phyloP scores from a whole-genome alignment of 2,113 vertebrate genomes.

The Myotis yumanensis region DNA sequence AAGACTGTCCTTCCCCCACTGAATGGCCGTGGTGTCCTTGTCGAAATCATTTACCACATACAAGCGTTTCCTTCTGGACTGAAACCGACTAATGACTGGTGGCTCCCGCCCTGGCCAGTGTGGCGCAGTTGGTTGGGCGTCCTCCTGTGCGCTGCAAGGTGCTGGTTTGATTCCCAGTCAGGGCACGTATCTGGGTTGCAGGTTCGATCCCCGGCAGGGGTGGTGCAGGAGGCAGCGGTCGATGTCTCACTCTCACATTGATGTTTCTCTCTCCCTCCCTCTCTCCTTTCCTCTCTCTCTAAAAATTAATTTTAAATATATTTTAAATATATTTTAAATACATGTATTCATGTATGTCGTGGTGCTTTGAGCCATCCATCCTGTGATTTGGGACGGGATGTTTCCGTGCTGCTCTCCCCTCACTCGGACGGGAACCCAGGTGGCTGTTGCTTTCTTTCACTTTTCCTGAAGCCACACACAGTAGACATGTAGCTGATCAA shows the following conservation, averaged over 20 bases:
- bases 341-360: fast-evolving
- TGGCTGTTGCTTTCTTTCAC: not conserved
- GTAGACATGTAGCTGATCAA: not conserved
- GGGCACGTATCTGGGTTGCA: no score
- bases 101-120: no score
- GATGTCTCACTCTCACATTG: no score
- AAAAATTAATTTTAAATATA: no score
- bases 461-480: not conserved
- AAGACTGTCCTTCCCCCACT: not conserved
- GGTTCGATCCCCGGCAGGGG: no score
- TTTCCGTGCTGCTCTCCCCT: fast-evolving
- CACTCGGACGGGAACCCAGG: not conserved
- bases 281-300: no score
- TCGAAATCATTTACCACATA: not conserved
- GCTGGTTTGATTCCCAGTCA: no score
- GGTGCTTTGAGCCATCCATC: not conserved
- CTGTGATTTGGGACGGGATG: fast-evolving
- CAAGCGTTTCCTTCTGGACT: not conserved
- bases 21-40: not conserved
- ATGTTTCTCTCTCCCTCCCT: no score
- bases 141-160: no score
- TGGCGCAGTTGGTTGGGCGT: no score
- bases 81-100: not conserved
- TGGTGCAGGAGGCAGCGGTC: no score
- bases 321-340: no score